A percentile compares a stretch with the other conserved stretches of the same genome.
phyloP scores from a whole-genome alignment of 2,888 invertebrate genomes.

The Mimachlamys varia region DNA sequence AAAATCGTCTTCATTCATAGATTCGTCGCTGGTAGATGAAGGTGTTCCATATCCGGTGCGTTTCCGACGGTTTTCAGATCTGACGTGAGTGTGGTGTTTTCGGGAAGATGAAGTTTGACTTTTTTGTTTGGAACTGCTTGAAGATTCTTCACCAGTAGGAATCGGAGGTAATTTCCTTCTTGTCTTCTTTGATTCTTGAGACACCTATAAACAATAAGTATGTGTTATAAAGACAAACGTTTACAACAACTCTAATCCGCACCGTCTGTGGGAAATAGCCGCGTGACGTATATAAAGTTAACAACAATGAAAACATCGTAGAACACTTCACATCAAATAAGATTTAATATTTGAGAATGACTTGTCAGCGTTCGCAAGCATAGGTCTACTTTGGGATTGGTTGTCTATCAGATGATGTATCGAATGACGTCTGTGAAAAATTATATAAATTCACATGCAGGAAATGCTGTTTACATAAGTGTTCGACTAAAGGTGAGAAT shows the following conservation, averaged over 20 bases:
- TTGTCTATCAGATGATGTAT: no score
- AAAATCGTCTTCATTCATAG: conserved; percentile 74
- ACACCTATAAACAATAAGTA: conserved; percentile 38
- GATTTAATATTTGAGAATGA: no score
- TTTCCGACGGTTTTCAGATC: conserved; percentile 45
- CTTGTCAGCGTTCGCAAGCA: no score
- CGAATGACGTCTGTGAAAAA: no score
- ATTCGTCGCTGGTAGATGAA: conserved; percentile 69
- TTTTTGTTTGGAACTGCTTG: conserved; percentile 55
- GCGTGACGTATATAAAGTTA: no score
- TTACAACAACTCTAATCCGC: neutral
- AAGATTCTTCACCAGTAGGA: conserved; percentile 70
- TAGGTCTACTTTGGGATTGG: no score
- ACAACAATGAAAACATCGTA: no score
- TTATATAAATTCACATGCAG: no score
- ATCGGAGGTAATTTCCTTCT: conserved; percentile 74
- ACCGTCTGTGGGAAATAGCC: neutral
- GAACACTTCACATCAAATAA: no score
- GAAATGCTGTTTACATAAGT: no score
- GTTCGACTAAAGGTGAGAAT: no score
- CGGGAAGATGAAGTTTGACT: conserved; percentile 45
- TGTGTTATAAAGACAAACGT: neutral
- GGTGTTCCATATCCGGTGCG: conserved; percentile 57
- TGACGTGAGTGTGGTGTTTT: conserved; percentile 46
- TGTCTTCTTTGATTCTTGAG: conserved; percentile 67